These are phyloP conservation scores for Sycobia sp. DNA, from an alignment of 1,140 invertebrate genomes.

Conservation along the genomic window DNA sequence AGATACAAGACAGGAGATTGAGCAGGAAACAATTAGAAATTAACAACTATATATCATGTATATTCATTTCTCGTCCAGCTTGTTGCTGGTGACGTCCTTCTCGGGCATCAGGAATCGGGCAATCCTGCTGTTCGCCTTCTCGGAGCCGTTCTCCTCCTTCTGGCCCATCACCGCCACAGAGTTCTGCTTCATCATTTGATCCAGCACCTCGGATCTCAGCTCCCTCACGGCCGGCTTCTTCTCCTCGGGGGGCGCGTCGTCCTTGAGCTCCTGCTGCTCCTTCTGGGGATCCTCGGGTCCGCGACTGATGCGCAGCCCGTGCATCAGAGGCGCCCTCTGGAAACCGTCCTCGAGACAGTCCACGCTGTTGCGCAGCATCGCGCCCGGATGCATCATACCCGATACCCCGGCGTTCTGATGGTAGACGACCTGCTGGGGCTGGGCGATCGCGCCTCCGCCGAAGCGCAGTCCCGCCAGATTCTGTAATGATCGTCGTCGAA, in stretches of 20 bases:
- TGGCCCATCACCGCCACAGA: background rate
- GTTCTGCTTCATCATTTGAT: background rate
- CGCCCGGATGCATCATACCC: no score
- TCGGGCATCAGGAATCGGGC: slow-evolving; percentile 1
- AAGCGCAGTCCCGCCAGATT: no score
- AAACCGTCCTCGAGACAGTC: background rate
- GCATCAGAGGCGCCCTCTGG: background rate
- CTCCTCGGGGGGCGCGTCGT: background rate
- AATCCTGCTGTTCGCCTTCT: background rate
- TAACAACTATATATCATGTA: no score
- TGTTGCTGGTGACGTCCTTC: background rate
- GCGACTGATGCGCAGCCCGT: background rate
- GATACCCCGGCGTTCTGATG: no score
- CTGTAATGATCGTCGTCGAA: no score
- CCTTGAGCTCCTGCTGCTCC: background rate
- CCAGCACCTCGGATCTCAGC: background rate
- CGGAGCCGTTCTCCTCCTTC: background rate
- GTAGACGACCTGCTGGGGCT: background rate
- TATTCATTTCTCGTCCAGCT: background rate
- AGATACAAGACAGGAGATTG: no score
- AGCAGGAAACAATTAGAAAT: no score
- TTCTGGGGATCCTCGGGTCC: background rate
- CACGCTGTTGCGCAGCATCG: background rate
- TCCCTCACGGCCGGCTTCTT: background rate
- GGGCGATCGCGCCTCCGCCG: no score